Conservation (phyloP, 2,113 vertebrate species). For the Cebus imitator region DNA sequence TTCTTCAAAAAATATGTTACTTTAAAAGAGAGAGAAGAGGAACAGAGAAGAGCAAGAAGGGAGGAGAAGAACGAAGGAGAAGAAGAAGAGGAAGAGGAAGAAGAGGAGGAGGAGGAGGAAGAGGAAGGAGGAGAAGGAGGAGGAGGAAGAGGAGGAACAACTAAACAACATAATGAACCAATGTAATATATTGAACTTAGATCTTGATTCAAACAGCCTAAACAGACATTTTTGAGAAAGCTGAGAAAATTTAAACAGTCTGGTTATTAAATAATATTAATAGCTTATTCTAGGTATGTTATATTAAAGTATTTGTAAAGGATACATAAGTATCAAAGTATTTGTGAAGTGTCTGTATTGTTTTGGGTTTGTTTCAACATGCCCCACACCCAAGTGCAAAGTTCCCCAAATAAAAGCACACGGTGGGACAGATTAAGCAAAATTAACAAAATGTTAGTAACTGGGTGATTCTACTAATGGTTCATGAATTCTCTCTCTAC, state of each 20-base stretch:
- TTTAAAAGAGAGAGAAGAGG: not conserved
- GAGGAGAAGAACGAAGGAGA: no score
- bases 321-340: not conserved
- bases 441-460: not conserved
- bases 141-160: no score
- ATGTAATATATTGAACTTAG: not conserved
- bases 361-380: not conserved
- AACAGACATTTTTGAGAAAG: not conserved
- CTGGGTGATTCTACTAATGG: not conserved
- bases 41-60: no score
- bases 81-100: no score
- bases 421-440: not conserved
- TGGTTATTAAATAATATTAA: conserved; percentile 4
- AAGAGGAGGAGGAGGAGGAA: no score
- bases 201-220: not conserved
- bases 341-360: not conserved
- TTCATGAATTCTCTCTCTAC: not conserved
- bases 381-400: not conserved
- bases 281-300: not conserved
- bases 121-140: no score
- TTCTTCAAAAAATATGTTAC: not conserved
- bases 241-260: not conserved
- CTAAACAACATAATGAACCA: not conserved
- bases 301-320: conserved; percentile 5
- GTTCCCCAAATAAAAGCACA: not conserved